Conservation (phyloP, 1,140 invertebrate genomes). For the Melanaphis sacchari region DNA sequence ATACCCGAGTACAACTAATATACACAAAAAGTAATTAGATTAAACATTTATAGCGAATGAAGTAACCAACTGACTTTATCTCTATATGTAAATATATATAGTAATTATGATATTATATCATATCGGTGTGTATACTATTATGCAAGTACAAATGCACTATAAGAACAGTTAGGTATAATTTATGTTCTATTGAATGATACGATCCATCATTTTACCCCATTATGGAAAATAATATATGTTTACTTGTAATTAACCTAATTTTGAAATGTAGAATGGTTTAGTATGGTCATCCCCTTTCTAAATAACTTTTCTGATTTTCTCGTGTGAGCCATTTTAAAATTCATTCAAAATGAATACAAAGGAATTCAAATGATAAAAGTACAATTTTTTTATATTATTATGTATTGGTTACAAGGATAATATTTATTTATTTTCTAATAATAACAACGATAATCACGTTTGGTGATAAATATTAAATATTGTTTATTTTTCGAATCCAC, state of each 20-base stretch:
- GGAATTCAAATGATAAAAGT: not conserved
- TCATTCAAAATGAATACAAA: not conserved
- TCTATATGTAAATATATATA: no score
- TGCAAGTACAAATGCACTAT: no score
- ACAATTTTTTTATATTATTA: not conserved
- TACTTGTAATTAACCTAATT: not conserved
- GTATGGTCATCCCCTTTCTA: not conserved
- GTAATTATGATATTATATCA: no score
- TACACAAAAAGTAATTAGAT: not conserved
- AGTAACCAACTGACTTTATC: not conserved
- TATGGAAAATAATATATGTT: not conserved
- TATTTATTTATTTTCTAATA: not conserved
- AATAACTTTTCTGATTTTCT: not conserved
- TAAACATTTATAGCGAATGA: not conserved
- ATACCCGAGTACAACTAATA: not conserved
- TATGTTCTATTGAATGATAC: no score
- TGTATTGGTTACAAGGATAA: not conserved
- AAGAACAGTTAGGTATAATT: no score
- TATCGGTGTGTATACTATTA: no score
- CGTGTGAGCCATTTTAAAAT: not conserved
- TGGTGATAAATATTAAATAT: not conserved
- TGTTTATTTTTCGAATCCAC: slow-evolving; percentile 23
- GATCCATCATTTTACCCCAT: not conserved
- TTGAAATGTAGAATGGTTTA: not conserved
- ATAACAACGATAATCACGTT: not conserved